A percentile compares a stretch with the other conserved stretches of the same genome.
These are phyloP conservation scores for Ceratosolen solmsi DNA, from an alignment of 1,140 invertebrate species.

Conservation along the genomic window DNA sequence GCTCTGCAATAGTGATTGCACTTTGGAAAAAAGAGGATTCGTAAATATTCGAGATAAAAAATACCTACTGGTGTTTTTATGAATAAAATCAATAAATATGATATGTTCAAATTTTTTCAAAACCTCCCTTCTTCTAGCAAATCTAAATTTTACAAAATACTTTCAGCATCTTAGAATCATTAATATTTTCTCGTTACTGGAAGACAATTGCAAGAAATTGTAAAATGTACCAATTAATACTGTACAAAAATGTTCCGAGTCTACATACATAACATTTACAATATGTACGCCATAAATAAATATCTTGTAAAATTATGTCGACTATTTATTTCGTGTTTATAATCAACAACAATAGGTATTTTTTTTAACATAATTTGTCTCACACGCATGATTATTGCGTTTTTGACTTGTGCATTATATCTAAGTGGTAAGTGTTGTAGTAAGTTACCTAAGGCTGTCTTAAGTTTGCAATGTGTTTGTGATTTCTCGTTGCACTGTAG, in stretches of 20 bases:
- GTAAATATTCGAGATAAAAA: conserved; percentile 30
- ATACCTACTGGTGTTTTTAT: conserved; percentile 41
- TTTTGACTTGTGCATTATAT: conserved; percentile 52
- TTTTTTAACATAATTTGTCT: conserved; percentile 50
- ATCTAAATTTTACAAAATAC: conserved; percentile 22
- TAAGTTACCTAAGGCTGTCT: conserved; percentile 69
- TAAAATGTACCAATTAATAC: conserved; percentile 27
- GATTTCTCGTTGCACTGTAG: conserved; percentile 88
- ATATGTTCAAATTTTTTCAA: conserved; percentile 47
- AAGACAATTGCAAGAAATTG: conserved; percentile 30
- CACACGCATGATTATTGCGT: conserved; percentile 41
- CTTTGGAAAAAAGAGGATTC: conserved; percentile 23
- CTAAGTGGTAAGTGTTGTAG: conserved; percentile 65
- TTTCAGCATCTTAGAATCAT: not conserved
- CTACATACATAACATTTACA: not conserved
- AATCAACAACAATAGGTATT: conserved; percentile 48
- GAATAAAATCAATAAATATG: conserved; percentile 38
- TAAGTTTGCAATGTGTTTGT: conserved; percentile 85
- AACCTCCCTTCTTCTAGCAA: conserved; percentile 13
- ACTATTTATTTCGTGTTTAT: conserved; percentile 2
- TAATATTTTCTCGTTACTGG: not conserved
- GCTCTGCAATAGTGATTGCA: conserved; percentile 33
- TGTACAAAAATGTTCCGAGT: conserved; percentile 1
- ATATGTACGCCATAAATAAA: conserved; percentile 3
- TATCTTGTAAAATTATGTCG: conserved; percentile 13